Percentiles rank a stretch among this genome's conserved stretches.
Evolutionary conservation across 2,888 invertebrate genomes (phyloP).

Genomic region (Orthonevra nobilis): DNA sequence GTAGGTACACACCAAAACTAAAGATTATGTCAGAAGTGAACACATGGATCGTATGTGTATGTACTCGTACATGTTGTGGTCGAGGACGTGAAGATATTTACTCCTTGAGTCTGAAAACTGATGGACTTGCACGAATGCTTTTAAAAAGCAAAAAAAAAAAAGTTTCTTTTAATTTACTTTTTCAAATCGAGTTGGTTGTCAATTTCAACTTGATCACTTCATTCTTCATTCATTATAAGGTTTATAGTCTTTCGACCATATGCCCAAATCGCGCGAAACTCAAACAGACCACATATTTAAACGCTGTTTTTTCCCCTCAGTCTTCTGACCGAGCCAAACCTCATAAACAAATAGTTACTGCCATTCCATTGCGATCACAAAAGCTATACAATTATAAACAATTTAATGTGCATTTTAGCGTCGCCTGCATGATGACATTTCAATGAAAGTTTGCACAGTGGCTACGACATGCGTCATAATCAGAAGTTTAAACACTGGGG

Average conservation of each 20-base stretch:
- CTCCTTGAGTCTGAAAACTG: too few species aligned
- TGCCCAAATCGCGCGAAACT: slow-evolving; percentile 7
- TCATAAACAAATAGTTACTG: slow-evolving; percentile 36
- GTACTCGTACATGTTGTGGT: too few species aligned
- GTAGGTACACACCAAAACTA: too few species aligned
- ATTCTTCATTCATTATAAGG: too few species aligned
- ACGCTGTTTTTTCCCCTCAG: slow-evolving; percentile 20
- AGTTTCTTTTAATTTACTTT: too few species aligned
- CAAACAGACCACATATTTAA: not conserved
- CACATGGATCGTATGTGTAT: too few species aligned
- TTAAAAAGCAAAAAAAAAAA: too few species aligned
- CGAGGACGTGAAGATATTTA: too few species aligned
- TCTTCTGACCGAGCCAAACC: not conserved
- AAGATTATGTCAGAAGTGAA: too few species aligned
- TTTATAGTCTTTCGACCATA: slow-evolving; percentile 11
- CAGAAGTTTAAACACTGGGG: slow-evolving; percentile 63
- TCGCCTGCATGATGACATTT: not conserved
- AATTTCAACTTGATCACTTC: too few species aligned
- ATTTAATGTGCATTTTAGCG: slow-evolving; percentile 19
- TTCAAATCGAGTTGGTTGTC: too few species aligned
- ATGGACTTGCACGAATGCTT: too few species aligned
- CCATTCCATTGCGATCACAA: not conserved
- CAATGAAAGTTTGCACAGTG: slow-evolving; percentile 42
- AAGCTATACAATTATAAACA: not conserved
- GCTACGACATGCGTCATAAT: slow-evolving; percentile 46